Conservation (phyloP, 1,140 invertebrate species). For the honey bee (Apis mellifera) region DNA sequence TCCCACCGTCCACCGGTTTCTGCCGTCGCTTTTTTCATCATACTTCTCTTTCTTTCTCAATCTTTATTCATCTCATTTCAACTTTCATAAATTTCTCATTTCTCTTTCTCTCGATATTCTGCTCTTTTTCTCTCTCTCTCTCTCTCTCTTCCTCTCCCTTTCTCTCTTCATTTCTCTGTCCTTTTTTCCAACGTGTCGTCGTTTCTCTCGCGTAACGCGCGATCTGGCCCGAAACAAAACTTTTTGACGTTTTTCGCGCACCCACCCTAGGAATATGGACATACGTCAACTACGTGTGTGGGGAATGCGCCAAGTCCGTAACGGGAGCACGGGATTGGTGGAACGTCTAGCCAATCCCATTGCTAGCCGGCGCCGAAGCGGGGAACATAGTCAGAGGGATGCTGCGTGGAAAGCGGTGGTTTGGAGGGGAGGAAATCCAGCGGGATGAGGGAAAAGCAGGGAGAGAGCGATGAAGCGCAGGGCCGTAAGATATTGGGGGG, state of each 20-base stretch:
- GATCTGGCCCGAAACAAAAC: slow-evolving; percentile 68
- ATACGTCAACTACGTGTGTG: slow-evolving; percentile 76
- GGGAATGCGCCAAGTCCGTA: slow-evolving; percentile 71
- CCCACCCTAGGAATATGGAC: slow-evolving; percentile 72
- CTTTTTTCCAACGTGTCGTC: slow-evolving; percentile 8
- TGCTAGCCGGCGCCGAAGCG: slow-evolving; percentile 31
- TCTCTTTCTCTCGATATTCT: background rate
- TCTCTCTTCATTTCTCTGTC: background rate
- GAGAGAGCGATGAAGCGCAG: slow-evolving; percentile 19
- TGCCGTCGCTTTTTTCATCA: background rate
- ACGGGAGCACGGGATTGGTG: slow-evolving; percentile 65
- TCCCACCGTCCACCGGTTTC: background rate
- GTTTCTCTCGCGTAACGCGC: slow-evolving; percentile 45
- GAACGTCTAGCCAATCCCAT: slow-evolving; percentile 60
- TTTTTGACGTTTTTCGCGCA: slow-evolving; percentile 77
- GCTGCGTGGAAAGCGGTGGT: slow-evolving; percentile 34
- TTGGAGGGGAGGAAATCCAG: slow-evolving; percentile 46
- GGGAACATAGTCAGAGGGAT: slow-evolving; percentile 45
- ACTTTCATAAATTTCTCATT: background rate
- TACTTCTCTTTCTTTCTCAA: background rate
- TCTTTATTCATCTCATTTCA: background rate
- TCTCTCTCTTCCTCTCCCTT: background rate
- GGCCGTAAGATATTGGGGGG: slow-evolving; percentile 38
- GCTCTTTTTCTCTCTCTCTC: background rate
- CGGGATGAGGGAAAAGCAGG: slow-evolving; percentile 43